Evolutionary conservation across 2,888 invertebrate genomes (phyloP).

Genomic region (Conomelus anceps): DNA sequence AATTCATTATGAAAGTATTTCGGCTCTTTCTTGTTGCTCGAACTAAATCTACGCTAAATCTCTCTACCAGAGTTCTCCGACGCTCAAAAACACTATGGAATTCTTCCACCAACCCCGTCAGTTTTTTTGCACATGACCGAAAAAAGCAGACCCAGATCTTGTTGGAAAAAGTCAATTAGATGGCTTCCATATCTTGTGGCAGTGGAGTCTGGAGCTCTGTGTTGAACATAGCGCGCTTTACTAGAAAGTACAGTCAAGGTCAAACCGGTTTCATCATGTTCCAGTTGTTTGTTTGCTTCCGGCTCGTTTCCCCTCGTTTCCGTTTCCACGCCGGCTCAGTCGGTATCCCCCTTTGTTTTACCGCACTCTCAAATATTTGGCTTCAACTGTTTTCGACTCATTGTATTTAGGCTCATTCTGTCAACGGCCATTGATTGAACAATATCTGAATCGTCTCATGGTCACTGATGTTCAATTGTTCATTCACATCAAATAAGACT

Average conservation of each 20-base stretch:
- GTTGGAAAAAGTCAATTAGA: not conserved
- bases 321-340: constrained; percentile 1
- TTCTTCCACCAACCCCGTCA: not conserved
- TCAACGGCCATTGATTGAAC: not conserved
- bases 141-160: not conserved
- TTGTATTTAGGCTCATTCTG: not conserved
- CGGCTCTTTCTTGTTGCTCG: not conserved
- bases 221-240: not conserved
- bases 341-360: not conserved
- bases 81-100: not conserved
- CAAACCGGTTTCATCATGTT: constrained; percentile 14
- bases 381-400: not conserved
- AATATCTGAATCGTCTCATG: not conserved
- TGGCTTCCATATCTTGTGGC: not conserved
- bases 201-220: not conserved
- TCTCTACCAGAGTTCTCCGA: not conserved
- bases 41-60: not conserved
- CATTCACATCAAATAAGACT: not conserved
- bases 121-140: not conserved
- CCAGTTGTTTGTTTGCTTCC: constrained; percentile 10
- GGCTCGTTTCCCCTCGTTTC: constrained; percentile 8
- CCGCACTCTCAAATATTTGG: not conserved
- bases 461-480: not conserved
- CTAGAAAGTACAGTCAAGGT: constrained; percentile 12
- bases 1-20: too few relatives aligned